Evolutionary conservation across 2,888 invertebrate genomes (phyloP), one percentile per base, ranked within the genome.

Genomic region (Cantharis rustica): DNA sequence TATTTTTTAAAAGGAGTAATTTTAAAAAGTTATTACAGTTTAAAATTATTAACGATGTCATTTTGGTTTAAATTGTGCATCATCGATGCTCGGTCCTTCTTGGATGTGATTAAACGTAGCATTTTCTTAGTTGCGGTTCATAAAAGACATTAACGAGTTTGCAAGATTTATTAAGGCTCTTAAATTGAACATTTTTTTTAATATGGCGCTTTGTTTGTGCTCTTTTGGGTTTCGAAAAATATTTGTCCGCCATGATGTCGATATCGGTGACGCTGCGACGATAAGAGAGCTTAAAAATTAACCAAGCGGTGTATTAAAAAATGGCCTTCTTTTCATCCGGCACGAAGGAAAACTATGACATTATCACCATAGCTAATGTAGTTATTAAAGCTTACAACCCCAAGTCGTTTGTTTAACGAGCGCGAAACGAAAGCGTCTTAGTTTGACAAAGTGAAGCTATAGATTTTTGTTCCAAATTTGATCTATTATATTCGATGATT

Each of bases 71-170:
- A 77, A 63, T 73, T 31, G 72, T 69, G 72, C 69, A 77, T 74
- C 74, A 77, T 69, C 62, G 61, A 75, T 69, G 78, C 73, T 73
- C 73, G 23, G 71, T 47, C 47, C 47, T 47, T 47, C n/a, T 73
- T 27, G 75, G 61, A 71, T 64, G 72, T 62, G 71, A 72, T 73
- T 78, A 78, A 75, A 71, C 73, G 73, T 66, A 17, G 73, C 68
- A 73, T 75, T 78, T 75, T 75, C 71, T 23, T 68, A 64, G 74
- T 72, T 47, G 68, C 78, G 72, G 78, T 75, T 69, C 78, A 73
- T 73, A 80, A 79, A 80, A 77, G 76, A 77, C 77, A 80, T 80
- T 80, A 80, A 80, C 79, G 79, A 80, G 80, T 80, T 80, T 80
- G 72, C 73, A 77, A 75, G 79, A 79, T 77, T 47, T 47, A 47